phyloP scores from a whole-genome alignment of 2,797 vertebrate genomes.

The Uromys caudimaculatus region DNA sequence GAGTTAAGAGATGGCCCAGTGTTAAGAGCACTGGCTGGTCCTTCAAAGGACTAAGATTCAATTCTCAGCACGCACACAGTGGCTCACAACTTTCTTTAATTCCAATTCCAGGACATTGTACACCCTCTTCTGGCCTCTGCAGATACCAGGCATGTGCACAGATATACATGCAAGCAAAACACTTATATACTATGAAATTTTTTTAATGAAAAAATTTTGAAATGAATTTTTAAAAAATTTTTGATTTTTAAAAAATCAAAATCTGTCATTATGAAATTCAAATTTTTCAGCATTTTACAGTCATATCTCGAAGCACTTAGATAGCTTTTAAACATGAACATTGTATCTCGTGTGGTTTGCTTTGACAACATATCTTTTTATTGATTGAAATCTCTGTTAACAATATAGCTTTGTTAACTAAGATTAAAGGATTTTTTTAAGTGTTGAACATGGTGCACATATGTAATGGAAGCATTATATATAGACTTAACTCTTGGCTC shows the following conservation, averaged over 20 bases:
- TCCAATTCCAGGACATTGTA: not conserved
- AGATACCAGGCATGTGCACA: not conserved
- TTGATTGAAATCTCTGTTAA: conserved; percentile 54
- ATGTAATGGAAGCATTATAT: not conserved
- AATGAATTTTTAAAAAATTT: not conserved
- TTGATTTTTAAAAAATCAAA: not conserved
- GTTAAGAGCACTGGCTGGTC: not conserved
- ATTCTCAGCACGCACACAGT: not conserved
- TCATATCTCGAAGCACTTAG: conserved; percentile 46
- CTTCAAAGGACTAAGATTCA: not conserved
- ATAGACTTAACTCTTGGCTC: conserved; percentile 15
- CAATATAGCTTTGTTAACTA: conserved; percentile 58
- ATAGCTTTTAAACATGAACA: conserved; percentile 15
- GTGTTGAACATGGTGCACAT: not conserved
- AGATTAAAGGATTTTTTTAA: conserved; percentile 44
- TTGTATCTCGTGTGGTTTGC: conserved; percentile 24
- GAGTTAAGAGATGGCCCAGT: not conserved
- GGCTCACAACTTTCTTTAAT: not conserved
- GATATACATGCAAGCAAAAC: not conserved
- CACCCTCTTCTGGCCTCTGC: not conserved
- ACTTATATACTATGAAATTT: not conserved
- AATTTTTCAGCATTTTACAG: conserved; percentile 40
- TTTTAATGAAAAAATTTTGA: not conserved
- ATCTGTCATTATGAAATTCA: conserved; percentile 17
- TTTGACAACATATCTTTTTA: conserved; percentile 49